A percentile compares a stretch with the other conserved stretches of the same genome.
These are phyloP conservation scores for Masticophis lateralis DNA, from an alignment of 2,797 vertebrate species.

Conservation along the genomic window DNA sequence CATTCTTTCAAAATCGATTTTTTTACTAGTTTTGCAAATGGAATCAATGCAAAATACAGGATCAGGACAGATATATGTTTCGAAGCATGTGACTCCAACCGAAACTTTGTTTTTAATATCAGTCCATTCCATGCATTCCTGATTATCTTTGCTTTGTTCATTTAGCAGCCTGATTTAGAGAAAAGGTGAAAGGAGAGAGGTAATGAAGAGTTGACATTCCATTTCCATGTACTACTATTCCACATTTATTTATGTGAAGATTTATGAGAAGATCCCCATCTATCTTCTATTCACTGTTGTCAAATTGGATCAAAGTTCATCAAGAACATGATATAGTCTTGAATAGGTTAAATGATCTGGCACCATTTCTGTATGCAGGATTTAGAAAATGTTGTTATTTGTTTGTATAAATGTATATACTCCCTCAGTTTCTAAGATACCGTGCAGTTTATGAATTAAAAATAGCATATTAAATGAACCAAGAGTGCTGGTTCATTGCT, in stretches of 20 bases:
- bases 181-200: background rate
- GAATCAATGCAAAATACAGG: background rate
- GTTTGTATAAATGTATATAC: background rate
- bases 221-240: background rate
- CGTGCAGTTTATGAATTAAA: background rate
- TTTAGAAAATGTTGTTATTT: background rate
- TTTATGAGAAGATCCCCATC: background rate
- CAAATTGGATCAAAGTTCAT: background rate
- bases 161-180: background rate
- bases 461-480: background rate
- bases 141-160: background rate
- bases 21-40: background rate
- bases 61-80: background rate
- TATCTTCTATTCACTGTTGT: background rate
- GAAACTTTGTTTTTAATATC: background rate
- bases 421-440: background rate
- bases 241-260: background rate
- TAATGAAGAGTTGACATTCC: background rate
- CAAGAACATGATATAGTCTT: background rate
- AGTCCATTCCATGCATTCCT: background rate
- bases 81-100: background rate
- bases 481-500: background rate
- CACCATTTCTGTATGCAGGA: background rate
- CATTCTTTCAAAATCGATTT: background rate
- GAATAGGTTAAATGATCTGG: background rate